Evolutionary conservation across 2,888 invertebrate species (phyloP).

Genomic region (Agriopis marginaria): DNA sequence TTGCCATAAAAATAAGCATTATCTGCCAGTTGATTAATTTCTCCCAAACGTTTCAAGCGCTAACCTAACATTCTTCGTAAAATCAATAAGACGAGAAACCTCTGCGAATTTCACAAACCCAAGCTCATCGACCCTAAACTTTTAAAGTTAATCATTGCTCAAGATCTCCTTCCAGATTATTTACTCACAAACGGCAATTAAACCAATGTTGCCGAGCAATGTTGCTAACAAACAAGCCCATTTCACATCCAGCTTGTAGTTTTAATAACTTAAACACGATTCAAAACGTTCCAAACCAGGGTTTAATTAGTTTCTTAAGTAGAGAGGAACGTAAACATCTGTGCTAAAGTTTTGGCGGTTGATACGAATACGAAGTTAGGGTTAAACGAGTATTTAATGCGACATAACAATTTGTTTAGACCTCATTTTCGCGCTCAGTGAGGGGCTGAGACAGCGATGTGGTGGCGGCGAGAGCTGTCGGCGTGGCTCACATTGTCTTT

Average conservation of each 20-base stretch:
- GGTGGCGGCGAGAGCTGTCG: no score
- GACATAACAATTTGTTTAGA: no score
- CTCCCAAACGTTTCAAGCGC: background rate
- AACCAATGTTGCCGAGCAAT: conserved; percentile 42
- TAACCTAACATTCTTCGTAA: background rate
- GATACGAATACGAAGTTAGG: conserved; percentile 10
- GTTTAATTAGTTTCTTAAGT: conserved; percentile 40
- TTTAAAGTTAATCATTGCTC: conserved; percentile 19
- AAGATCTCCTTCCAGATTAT: conserved; percentile 36
- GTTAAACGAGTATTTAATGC: background rate
- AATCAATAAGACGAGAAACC: conserved; percentile 8
- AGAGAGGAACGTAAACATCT: conserved; percentile 30
- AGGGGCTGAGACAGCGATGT: no score
- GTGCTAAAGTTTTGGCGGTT: conserved; percentile 17
- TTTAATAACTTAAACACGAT: conserved; percentile 40
- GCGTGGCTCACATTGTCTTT: no score
- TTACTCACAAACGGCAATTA: conserved; percentile 43
- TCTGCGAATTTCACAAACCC: background rate
- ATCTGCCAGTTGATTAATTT: background rate
- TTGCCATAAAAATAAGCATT: no score
- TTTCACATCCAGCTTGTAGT: conserved; percentile 21
- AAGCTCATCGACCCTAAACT: conserved; percentile 20
- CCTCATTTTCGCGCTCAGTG: no score
- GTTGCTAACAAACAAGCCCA: conserved; percentile 34
- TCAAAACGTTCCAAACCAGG: conserved; percentile 32